Base-by-base conservation (phyloP, 2,113 vertebrate species). In the Motacilla tschutschensis region DNA sequence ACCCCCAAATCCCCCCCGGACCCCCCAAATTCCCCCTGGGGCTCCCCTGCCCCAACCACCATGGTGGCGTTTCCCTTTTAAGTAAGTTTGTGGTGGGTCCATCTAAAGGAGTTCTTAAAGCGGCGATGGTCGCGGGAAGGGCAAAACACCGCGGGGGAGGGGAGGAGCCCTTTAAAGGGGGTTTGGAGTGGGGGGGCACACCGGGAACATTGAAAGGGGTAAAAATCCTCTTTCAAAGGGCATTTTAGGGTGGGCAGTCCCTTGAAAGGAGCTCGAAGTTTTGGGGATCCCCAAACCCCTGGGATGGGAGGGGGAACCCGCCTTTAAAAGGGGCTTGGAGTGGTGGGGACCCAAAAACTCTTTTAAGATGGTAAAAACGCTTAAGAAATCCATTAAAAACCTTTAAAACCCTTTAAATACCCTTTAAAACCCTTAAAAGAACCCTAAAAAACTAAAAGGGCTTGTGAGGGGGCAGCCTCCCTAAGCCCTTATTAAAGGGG, bases 401-500 rank as follows among this genome's bases (percentile, higher is more conserved):
- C 8, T 11, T 8, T 15, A 29, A 29, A 29, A 4, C 2, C 2
- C 2, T 31, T 41, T 31, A 29, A 60, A 21, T 2, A 8, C 3
- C 4, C 8, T 33, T 54, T 6, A 21, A 55, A 28, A 4, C 19
- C 6, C 5, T 16, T 60, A 11, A 17, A 10, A 24, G 38, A 28
- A 1, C 18, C 3, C 11, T 62, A n/a, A n/a, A 24, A n/a, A 63
- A 3, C 2, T 6, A 9, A 43, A 24, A 44, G 1, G 29, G 15
- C 18, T 64, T n/a, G 8, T 33, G 10, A 24, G n/a, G 14, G 60
- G 41, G 7, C 9, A 12, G 4, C 20, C 2, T 16, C 15, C 31
- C 21, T 13, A 44, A 33, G 33, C 3, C 15, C 0, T 16, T 16
- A 4, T 55, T 22, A 33, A 16, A 55, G 21, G 14, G 6, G 20